A percentile compares a stretch with the other conserved stretches of the same genome.
These are phyloP conservation scores for Chalcis sispes DNA, from an alignment of 2,888 invertebrate species.

Conservation along the genomic window DNA sequence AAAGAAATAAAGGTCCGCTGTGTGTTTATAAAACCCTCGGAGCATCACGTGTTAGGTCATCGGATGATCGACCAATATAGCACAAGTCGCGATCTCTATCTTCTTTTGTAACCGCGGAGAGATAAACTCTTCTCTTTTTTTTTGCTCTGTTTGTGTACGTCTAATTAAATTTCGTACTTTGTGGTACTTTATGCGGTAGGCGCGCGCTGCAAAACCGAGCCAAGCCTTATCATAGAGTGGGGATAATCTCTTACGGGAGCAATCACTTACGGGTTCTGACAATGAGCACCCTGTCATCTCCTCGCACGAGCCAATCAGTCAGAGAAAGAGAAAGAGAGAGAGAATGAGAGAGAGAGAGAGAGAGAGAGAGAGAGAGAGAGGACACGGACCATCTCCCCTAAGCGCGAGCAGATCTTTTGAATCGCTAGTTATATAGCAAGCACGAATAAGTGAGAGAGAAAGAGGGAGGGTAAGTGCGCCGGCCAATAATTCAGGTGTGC, in stretches of 20 bases:
- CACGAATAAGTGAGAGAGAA: too few species aligned
- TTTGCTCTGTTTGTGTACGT: conserved; percentile 41
- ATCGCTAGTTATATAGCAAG: too few species aligned
- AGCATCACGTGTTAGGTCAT: not conserved
- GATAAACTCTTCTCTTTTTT: too few species aligned
- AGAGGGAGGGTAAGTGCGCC: too few species aligned
- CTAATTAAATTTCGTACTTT: conserved; percentile 49
- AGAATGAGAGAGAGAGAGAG: too few species aligned
- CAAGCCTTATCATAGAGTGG: conserved; percentile 53
- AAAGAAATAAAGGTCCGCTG: not conserved
- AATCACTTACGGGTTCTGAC: conserved; percentile 63
- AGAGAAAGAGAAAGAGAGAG: conserved; percentile 56
- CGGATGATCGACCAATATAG: not conserved
- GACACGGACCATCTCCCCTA: too few species aligned
- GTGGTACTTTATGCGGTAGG: not conserved
- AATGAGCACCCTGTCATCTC: conserved; percentile 71
- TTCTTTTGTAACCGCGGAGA: conserved; percentile 4
- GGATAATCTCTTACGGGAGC: conserved; percentile 70
- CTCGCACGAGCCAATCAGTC: conserved; percentile 70
- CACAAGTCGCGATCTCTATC: conserved; percentile 30
- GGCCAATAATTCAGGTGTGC: conserved; percentile 71
- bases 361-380: too few species aligned
- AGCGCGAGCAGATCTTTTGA: too few species aligned
- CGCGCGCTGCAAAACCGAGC: conserved; percentile 22
- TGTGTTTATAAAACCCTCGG: not conserved